Evolutionary conservation across 2,797 vertebrate species (phyloP).

Genomic region (Catharus ustulatus): DNA sequence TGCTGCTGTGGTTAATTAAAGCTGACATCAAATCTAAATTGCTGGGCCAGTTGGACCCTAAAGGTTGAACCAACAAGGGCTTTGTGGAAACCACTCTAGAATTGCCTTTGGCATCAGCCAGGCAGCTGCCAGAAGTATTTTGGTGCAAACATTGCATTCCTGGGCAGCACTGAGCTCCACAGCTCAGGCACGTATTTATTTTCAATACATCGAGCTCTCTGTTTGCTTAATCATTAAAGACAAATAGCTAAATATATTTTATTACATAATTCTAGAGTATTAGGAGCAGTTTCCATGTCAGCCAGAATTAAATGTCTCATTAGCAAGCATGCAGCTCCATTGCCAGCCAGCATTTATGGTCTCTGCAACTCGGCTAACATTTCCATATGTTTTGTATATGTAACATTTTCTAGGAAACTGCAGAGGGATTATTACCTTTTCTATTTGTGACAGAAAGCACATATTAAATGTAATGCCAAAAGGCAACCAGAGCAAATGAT

Average conservation of each 20-base stretch:
- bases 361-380: conserved; percentile 50
- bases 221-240: conserved; percentile 42
- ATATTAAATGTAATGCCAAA: conserved; percentile 22
- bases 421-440: conserved; percentile 55
- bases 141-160: background rate
- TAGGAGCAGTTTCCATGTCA: conserved; percentile 51
- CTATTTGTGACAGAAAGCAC: conserved; percentile 43
- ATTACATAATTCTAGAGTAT: conserved; percentile 46
- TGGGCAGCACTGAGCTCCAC: background rate
- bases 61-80: background rate
- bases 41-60: background rate
- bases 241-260: conserved; percentile 48
- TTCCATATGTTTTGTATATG: conserved; percentile 54
- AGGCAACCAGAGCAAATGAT: conserved; percentile 55
- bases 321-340: conserved; percentile 44
- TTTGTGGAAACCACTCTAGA: background rate
- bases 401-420: conserved; percentile 42
- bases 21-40: background rate
- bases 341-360: conserved; percentile 68
- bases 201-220: background rate
- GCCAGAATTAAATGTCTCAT: conserved; percentile 63
- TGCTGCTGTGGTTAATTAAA: conserved; percentile 21
- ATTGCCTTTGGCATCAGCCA: background rate
- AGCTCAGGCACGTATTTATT: background rate
- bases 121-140: background rate